phyloP scores from a whole-genome alignment of 2,797 vertebrate genomes.

The Gorsachius magnificus region DNA sequence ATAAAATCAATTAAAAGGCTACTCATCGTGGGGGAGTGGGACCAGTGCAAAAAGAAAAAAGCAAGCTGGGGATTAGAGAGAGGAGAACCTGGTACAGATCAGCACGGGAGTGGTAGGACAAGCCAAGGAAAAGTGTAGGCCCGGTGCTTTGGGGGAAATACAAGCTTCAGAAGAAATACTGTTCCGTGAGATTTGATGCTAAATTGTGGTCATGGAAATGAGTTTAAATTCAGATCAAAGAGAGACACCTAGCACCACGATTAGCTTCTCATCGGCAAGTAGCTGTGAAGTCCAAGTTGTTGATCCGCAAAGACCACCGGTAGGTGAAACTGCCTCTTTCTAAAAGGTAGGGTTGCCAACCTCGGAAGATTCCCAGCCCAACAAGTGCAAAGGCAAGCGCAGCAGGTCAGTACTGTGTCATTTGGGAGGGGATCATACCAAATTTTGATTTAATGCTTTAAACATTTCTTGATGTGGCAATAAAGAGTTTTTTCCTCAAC shows the following conservation, averaged over 20 bases:
- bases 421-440: background rate
- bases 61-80: background rate
- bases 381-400: background rate
- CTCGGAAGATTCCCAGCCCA: background rate
- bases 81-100: background rate
- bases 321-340: background rate
- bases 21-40: background rate
- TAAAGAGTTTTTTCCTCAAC: background rate
- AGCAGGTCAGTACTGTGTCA: background rate
- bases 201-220: background rate
- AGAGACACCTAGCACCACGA: background rate
- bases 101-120: background rate
- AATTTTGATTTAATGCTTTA: background rate
- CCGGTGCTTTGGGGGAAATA: background rate
- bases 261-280: background rate
- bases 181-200: background rate
- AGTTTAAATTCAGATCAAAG: background rate
- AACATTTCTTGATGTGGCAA: background rate
- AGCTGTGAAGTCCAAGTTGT: background rate
- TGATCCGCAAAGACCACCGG: background rate
- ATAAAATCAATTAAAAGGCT: background rate
- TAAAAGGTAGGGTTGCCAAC: background rate
- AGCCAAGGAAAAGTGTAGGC: background rate
- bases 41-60: background rate
- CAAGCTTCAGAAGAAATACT: background rate